Evolutionary conservation across 2,888 invertebrate species (phyloP).

Genomic region (Villa cingulata): DNA sequence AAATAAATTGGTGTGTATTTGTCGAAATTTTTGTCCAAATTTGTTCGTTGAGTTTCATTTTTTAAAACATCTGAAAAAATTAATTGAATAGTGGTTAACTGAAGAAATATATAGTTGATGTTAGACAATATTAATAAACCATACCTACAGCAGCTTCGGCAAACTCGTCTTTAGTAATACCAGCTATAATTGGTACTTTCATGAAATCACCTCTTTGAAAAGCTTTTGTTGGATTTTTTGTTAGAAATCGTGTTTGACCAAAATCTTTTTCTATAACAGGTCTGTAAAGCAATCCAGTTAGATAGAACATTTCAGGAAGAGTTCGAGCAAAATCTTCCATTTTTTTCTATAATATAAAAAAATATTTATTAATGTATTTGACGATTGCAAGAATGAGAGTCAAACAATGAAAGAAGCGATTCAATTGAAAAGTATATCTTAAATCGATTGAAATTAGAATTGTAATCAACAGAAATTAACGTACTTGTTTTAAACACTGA

Average conservation of each 20-base stretch:
- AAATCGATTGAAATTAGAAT: constrained; percentile 17
- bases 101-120: constrained; percentile 6
- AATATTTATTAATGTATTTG: constrained; percentile 18
- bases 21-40: constrained; percentile 47
- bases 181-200: constrained; percentile 50
- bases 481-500: constrained; percentile 44
- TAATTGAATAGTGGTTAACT: constrained; percentile 27
- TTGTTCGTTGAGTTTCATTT: constrained; percentile 40
- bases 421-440: neutral
- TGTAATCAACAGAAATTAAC: constrained; percentile 19
- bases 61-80: constrained; percentile 43
- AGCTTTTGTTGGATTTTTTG: constrained; percentile 44
- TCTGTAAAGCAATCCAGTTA: constrained; percentile 39
- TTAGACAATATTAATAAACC: constrained; percentile 34
- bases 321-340: neutral
- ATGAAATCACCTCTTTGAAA: constrained; percentile 44
- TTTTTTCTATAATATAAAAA: constrained; percentile 26
- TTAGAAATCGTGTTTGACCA: constrained; percentile 52
- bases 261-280: constrained; percentile 53
- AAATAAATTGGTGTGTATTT: constrained; percentile 51
- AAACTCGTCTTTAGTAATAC: constrained; percentile 54
- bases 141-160: constrained; percentile 19
- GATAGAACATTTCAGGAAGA: constrained; percentile 33
- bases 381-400: too few species aligned
- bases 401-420: neutral